Evolutionary conservation across 35 echinoderm and acorn worm species (phyloP), one percentile per base, ranked within the genome.

Genomic region (Apostichopus japonicus): DNA sequence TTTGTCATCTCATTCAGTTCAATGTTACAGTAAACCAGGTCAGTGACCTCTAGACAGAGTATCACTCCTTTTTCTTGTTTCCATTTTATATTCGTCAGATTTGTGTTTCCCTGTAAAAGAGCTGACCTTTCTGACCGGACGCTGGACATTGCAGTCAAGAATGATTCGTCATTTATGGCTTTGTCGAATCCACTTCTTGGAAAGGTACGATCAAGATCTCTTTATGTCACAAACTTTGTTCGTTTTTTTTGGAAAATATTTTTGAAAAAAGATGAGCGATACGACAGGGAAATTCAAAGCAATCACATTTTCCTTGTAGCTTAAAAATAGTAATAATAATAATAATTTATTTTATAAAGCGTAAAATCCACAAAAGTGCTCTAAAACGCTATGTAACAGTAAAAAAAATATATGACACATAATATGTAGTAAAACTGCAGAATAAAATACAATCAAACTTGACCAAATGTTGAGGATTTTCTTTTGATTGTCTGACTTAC

Each of bases 141-240:
- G 6, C 67, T 98, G 71, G 92, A 98, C 65, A 88, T 98, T 14
- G 71, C 77, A 8, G 92, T 98, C 6, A 98, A 98, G 86, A 93
- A 95, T 61, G 86, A 87, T 56, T 59, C 83, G 24, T 90, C 91
- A 1, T 90, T 98, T 21, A 76, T 98, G 58, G 78, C 81, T 77
- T 59, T 94, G 6, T 78, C 65, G 10, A 93, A 95, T 14, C 88
- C 89, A 72, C 87, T 70, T 1, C 55, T 96, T 55, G 93, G 93
- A 73, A 87, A 94, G 93, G 91, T 86, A 55, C 19, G 52, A 51
- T 5, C 0, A 25, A 52, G 57, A 63, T 24, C 65, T 90, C 1
- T 72, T 22, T 77, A 13, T 65, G 5, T n/a, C 6, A 17, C 23
- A 62, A 22, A 54, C 0, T 16, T 44, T 16, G 17, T 13, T 71